phyloP scores from a whole-genome alignment of 2,113 vertebrate genomes.

The Sigmodon hispidus region DNA sequence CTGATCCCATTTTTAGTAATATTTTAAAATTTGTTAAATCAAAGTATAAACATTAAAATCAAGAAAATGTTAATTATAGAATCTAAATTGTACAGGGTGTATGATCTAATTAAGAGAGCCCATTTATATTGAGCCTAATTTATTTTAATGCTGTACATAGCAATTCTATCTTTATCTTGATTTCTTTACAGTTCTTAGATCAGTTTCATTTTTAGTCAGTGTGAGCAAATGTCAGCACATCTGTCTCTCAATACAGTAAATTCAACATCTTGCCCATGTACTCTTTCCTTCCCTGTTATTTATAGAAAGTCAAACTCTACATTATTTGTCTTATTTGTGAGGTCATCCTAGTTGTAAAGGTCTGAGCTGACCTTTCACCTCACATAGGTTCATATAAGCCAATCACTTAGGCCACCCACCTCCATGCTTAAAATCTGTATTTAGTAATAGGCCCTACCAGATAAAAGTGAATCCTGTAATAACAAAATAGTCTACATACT shows the following conservation, averaged over 20 bases:
- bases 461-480: background rate
- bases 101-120: background rate
- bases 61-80: background rate
- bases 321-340: background rate
- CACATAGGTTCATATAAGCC: background rate
- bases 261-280: background rate
- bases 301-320: background rate
- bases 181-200: background rate
- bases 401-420: background rate
- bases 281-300: background rate
- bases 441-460: background rate
- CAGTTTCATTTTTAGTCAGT: background rate
- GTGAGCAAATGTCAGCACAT: background rate
- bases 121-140: background rate
- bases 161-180: background rate
- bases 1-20: background rate
- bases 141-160: background rate
- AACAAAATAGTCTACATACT: background rate
- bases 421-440: background rate
- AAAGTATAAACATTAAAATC: background rate
- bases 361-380: background rate
- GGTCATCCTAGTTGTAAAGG: background rate
- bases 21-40: background rate
- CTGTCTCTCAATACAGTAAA: background rate
- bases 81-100: background rate